Evolutionary conservation across 2,888 invertebrate species (phyloP).

Genomic region (Machimus rusticus): DNA sequence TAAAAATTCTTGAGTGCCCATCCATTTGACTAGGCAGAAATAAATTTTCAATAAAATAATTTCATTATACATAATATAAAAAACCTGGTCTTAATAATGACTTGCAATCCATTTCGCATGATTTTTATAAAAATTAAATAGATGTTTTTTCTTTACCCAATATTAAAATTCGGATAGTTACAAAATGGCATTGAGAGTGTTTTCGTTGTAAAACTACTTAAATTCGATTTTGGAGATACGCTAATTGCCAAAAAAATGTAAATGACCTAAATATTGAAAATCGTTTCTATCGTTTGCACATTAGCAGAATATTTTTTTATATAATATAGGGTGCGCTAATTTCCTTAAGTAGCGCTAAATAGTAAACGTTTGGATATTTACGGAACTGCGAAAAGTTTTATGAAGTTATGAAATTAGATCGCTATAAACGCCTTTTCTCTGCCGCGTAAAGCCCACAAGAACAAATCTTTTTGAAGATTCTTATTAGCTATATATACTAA

Average conservation of each 20-base stretch:
- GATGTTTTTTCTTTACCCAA: no score
- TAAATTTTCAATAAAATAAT: background rate
- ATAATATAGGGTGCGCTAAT: background rate
- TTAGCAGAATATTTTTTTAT: background rate
- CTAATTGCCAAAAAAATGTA: background rate
- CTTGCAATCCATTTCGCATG: no score
- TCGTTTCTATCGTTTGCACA: background rate
- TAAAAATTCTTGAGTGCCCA: background rate
- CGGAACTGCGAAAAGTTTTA: background rate
- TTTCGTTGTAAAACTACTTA: no score
- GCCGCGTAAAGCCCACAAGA: background rate
- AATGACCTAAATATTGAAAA: background rate
- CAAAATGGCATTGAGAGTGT: no score
- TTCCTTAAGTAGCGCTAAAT: background rate
- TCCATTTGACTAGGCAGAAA: background rate
- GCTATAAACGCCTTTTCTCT: background rate
- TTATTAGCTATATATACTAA: no score
- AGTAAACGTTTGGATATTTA: background rate
- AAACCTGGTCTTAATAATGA: no score
- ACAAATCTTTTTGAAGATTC: background rate
- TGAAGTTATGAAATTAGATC: no score
- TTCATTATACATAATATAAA: no score
- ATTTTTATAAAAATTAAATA: no score
- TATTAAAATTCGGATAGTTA: no score
- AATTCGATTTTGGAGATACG: background rate